Evolutionary conservation across 2,113 vertebrate species (phyloP), one percentile per base, ranked within the genome.

Genomic region (Callaeas wilsoni): DNA sequence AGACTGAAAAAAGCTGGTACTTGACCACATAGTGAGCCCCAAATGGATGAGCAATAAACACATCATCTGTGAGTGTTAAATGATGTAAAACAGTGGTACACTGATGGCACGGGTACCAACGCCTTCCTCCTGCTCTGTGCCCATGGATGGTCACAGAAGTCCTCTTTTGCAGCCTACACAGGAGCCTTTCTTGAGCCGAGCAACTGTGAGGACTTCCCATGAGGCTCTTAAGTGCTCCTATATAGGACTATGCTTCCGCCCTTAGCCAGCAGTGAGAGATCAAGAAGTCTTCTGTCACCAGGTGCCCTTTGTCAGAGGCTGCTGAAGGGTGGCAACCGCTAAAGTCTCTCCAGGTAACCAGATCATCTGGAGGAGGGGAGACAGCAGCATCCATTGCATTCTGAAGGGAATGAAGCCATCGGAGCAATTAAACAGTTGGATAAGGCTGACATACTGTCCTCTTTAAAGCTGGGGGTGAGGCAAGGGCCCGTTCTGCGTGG

Each of bases 81-180:
- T 25, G 79, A 32, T 25, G 39, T 26, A 60, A 55, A 90, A 8
- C 35, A 62, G n/a, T 3, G n/a, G 16, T 18, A 64, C 5, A 1
- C 11, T 18, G 65, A 64, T 37, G 37, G 52, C 52, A 35, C 0
- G 0, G 37, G 32, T 59, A 32, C 10, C 0, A 1, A 32, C 19
- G 57, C 35, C 64, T 65, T 57, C 59, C 53, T 92, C 23, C 29
- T 0, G 0, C 29, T 56, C 20, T 2, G 2, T 18, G n/a, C 47
- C 42, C 29, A 1, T 4, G 63, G 62, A 9, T 16, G 8, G 21
- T 17, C 50, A 12, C 10, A 52, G 80, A 47, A 33, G 6, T 56
- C 9, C 2, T 77, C 62, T 41, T 70, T 26, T 12, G 3, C n/a
- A 84, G 39, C 47, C 64, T 59, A 10, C 20, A 4, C 8, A 25